Evolutionary conservation across 2,888 invertebrate genomes (phyloP).

Genomic region (Stenchaetothrips biformis): DNA sequence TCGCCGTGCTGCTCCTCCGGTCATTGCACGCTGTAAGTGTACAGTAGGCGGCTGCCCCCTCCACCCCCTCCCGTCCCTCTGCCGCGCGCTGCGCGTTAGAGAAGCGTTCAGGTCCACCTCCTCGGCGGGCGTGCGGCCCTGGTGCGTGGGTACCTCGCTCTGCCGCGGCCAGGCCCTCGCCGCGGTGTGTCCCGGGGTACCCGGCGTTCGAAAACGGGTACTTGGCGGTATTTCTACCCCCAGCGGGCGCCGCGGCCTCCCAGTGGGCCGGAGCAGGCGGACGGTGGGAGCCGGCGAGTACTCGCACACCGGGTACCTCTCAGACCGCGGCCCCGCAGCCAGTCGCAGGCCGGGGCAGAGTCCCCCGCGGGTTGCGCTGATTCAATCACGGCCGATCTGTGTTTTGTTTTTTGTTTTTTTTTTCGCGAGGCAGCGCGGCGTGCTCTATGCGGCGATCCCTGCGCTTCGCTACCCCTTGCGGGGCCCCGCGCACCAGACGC

Average conservation of each 20-base stretch:
- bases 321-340: too few species aligned
- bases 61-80: neutral
- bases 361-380: too few species aligned
- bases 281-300: neutral
- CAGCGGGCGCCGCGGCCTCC: neutral
- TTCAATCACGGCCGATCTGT: too few species aligned
- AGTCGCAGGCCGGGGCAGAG: too few species aligned
- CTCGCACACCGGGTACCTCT: neutral
- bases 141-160: slow-evolving; percentile 6
- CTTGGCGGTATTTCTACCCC: neutral
- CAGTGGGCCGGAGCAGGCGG: neutral
- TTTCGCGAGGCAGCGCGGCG: too few species aligned
- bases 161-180: neutral
- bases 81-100: slow-evolving; percentile 3
- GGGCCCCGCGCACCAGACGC: neutral
- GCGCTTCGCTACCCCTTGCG: neutral
- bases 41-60: neutral
- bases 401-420: too few species aligned
- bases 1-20: slow-evolving; percentile 6
- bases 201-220: slow-evolving; percentile 3
- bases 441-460: too few species aligned
- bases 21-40: slow-evolving; percentile 23
- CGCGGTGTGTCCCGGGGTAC: neutral
- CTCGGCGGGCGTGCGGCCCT: neutral
- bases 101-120: slow-evolving; percentile 20